These are phyloP conservation scores for Scarus forsteni DNA, from an alignment of 2,797 vertebrate species.

Conservation along the genomic window DNA sequence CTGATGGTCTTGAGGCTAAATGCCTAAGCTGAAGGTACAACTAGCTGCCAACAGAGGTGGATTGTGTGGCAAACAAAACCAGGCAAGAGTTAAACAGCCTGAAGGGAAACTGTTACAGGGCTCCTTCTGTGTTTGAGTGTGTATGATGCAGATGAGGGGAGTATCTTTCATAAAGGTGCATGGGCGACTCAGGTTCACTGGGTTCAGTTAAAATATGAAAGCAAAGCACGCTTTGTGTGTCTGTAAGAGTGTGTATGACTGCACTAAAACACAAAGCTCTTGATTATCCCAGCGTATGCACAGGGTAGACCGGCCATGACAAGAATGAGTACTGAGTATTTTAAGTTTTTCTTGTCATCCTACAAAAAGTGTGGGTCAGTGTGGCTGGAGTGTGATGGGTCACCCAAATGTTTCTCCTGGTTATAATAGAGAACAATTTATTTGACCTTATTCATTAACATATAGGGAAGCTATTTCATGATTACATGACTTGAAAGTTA, in stretches of 20 bases:
- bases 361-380: no score
- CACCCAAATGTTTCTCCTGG: no score
- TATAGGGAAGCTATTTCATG: no score
- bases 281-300: no score
- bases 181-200: conserved; percentile 54
- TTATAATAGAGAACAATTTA: no score
- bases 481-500: no score
- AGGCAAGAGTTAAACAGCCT: conserved; percentile 40
- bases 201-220: conserved; percentile 50
- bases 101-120: conserved; percentile 67
- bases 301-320: no score
- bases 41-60: conserved; percentile 54
- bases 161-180: conserved; percentile 40
- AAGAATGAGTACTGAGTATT: no score
- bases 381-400: no score
- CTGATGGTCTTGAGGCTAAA: conserved; percentile 67
- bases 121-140: conserved; percentile 52
- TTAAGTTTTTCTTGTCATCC: no score
- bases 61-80: conserved; percentile 63
- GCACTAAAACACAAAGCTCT: no score
- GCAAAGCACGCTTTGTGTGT: conserved; percentile 41
- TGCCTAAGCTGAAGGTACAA: conserved; percentile 28
- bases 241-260: neutral
- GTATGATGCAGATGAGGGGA: conserved; percentile 5
- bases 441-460: no score